A percentile compares a stretch with the other conserved stretches of the same genome.
phyloP scores from a whole-genome alignment of 2,888 invertebrate genomes.

The Gymnocheta viridis region DNA sequence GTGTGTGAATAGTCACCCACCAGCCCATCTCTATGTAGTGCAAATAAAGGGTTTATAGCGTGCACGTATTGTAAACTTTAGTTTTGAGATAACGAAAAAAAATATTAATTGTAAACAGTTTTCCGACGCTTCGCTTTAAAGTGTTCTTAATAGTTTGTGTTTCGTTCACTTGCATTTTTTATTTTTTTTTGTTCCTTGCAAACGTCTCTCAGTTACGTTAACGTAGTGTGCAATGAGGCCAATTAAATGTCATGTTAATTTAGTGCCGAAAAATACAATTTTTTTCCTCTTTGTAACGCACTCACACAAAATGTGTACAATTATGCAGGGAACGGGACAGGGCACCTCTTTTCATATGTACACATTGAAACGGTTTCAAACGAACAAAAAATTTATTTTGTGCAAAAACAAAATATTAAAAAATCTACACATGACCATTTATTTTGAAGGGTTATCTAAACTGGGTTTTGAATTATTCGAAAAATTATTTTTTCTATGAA shows the following conservation, averaged over 20 bases:
- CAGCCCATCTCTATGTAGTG: too few species aligned
- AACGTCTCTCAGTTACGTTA: not conserved
- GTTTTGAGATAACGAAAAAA: constrained; percentile 34
- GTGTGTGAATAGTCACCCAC: too few species aligned
- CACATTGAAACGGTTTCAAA: not conserved
- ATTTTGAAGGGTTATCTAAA: too few species aligned
- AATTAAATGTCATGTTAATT: constrained; percentile 70
- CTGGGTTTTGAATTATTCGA: too few species aligned
- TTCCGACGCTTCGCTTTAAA: constrained; percentile 11
- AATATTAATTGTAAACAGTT: constrained; percentile 38
- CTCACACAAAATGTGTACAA: constrained; percentile 7
- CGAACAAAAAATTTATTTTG: not conserved
- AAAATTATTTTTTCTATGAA: too few species aligned
- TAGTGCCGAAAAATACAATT: not conserved
- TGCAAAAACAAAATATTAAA: not conserved
- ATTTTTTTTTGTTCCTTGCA: constrained; percentile 1
- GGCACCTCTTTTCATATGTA: not conserved
- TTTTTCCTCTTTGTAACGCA: constrained; percentile 14
- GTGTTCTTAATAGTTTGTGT: constrained; percentile 24
- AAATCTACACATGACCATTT: not conserved
- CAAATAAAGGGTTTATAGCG: not conserved
- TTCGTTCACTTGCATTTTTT: not conserved
- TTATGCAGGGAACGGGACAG: not conserved
- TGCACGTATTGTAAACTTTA: not conserved
- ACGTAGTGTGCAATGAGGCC: constrained; percentile 68